phyloP scores from a whole-genome alignment of 2,113 vertebrate genomes.

The Barnardius zonarius region DNA sequence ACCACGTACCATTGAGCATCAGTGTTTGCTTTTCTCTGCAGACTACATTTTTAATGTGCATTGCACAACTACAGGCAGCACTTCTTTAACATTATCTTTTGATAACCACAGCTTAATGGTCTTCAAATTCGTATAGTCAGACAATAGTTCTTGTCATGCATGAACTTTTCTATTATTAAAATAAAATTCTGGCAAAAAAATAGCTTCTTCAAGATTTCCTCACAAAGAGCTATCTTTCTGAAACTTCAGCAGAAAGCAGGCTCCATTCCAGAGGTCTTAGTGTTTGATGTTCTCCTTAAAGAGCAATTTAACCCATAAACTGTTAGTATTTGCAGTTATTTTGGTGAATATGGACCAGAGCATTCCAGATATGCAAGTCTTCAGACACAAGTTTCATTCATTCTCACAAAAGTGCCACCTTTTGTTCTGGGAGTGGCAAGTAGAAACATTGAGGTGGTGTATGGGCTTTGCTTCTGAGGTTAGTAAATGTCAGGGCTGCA shows the following conservation, averaged over 20 bases:
- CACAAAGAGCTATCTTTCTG: not conserved
- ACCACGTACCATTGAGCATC: not conserved
- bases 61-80: not conserved
- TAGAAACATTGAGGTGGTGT: not conserved
- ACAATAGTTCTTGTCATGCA: not conserved
- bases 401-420: not conserved
- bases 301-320: not conserved
- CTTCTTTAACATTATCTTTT: not conserved
- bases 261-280: not conserved
- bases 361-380: not conserved
- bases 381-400: not conserved
- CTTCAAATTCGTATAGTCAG: not conserved
- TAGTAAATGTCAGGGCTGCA: not conserved
- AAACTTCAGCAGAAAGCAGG: not conserved
- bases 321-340: not conserved
- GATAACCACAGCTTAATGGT: not conserved
- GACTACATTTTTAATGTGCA: not conserved
- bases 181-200: not conserved
- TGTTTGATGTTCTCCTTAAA: not conserved
- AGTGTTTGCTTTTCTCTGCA: not conserved
- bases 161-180: slow-evolving; percentile 7
- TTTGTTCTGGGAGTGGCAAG: not conserved
- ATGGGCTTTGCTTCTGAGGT: not conserved
- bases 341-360: not conserved
- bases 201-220: not conserved